These are phyloP conservation scores for Morinoia aosen DNA, from an alignment of 2,888 invertebrate species.

Conservation along the genomic window DNA sequence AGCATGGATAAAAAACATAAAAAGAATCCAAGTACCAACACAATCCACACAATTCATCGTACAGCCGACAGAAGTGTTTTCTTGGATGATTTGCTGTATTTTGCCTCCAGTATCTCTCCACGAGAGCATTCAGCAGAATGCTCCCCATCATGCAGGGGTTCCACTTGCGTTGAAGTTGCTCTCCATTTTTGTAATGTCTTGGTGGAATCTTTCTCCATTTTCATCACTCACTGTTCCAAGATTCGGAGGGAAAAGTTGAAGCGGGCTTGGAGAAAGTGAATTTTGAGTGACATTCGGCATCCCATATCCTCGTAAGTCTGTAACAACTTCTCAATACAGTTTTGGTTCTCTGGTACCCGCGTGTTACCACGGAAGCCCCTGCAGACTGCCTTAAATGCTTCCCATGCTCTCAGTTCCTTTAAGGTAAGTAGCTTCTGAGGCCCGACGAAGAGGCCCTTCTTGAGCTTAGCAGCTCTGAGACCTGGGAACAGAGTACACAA, in stretches of 20 bases:
- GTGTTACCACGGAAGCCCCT: background rate
- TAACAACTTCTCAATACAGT: slow-evolving; percentile 53
- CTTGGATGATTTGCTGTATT: slow-evolving; percentile 31
- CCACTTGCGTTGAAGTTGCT: background rate
- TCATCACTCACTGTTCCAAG: slow-evolving; percentile 24
- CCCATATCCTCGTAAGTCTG: slow-evolving; percentile 52
- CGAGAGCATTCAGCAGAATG: background rate
- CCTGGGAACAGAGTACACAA: slow-evolving; percentile 54
- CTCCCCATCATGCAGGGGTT: background rate
- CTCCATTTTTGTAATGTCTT: background rate
- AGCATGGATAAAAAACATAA: too few species aligned
- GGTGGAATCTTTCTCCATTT: background rate
- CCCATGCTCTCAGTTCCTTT: slow-evolving; percentile 42
- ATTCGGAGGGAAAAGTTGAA: slow-evolving; percentile 11
- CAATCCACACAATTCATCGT: slow-evolving; percentile 8
- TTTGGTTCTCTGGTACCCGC: background rate
- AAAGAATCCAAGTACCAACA: too few species aligned
- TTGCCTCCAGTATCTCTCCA: background rate
- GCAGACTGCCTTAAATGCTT: slow-evolving; percentile 32
- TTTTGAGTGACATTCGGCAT: slow-evolving; percentile 30
- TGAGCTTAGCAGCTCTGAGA: slow-evolving; percentile 57
- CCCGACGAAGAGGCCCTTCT: slow-evolving; percentile 52
- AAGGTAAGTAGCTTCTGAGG: background rate
- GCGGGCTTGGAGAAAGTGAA: background rate
- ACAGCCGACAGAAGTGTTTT: background rate